These are phyloP conservation scores for Ooceraea biroi DNA, from an alignment of 1,140 invertebrate species.

Conservation along the genomic window DNA sequence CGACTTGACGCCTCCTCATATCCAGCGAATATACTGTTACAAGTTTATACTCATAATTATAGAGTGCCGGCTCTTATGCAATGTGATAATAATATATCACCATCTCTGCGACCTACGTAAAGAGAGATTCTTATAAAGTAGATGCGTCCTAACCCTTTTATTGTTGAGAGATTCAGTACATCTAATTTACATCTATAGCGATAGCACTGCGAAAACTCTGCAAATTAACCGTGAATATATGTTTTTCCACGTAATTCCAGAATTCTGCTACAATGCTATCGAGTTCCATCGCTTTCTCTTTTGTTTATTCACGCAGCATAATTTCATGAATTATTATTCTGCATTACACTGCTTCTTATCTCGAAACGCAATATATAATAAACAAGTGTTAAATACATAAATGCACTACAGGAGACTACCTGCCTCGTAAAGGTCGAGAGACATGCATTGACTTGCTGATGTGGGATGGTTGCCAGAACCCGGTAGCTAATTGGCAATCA, in stretches of 20 bases:
- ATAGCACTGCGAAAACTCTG: background rate
- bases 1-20: slow-evolving; percentile 49
- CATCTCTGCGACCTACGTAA: slow-evolving; percentile 41
- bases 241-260: background rate
- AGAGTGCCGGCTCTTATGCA: slow-evolving; percentile 49
- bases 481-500: slow-evolving; percentile 40
- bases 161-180: slow-evolving; percentile 2
- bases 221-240: background rate
- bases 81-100: slow-evolving; percentile 61
- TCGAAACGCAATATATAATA: background rate
- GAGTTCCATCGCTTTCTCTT: background rate
- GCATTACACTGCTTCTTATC: background rate
- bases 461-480: background rate
- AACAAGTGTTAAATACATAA: slow-evolving; percentile 8
- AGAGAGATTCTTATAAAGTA: slow-evolving; percentile 45
- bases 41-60: slow-evolving; percentile 61
- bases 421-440: background rate
- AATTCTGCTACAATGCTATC: background rate
- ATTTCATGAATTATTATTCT: background rate
- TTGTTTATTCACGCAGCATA: background rate
- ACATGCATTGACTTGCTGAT: slow-evolving; percentile 5
- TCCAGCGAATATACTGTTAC: slow-evolving; percentile 50
- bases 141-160: slow-evolving; percentile 34
- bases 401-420: background rate
- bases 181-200: background rate